Evolutionary conservation across 1,140 invertebrate species (phyloP).

Genomic region (Drosophila chauvacae): DNA sequence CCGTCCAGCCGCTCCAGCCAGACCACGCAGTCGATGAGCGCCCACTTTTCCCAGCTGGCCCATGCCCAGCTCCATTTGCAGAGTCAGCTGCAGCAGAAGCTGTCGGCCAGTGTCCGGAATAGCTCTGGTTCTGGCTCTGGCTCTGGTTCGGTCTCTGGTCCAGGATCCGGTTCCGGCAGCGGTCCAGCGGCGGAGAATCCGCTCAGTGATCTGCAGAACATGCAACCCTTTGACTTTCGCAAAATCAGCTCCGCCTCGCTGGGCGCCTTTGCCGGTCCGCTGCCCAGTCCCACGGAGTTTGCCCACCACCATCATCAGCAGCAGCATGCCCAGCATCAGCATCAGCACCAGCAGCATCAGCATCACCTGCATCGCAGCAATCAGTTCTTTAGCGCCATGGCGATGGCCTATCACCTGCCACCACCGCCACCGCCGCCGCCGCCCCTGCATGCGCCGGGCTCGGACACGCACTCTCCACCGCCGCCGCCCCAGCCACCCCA

Average conservation of each 20-base stretch:
- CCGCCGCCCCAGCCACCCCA: slow-evolving; percentile 9
- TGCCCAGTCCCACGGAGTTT: slow-evolving; percentile 75
- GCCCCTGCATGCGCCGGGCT: slow-evolving; percentile 73
- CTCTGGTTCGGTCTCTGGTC: not conserved
- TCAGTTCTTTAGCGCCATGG: slow-evolving; percentile 86
- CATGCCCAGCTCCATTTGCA: slow-evolving; percentile 86
- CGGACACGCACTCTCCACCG: slow-evolving; percentile 13
- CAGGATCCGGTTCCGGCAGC: slow-evolving; percentile 61
- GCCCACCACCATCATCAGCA: slow-evolving; percentile 69
- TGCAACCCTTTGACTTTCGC: slow-evolving; percentile 97
- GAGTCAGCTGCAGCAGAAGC: slow-evolving; percentile 85
- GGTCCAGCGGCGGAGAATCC: slow-evolving; percentile 83
- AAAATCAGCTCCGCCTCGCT: slow-evolving; percentile 88
- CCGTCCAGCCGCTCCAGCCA: slow-evolving; percentile 20
- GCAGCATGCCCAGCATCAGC: slow-evolving; percentile 3
- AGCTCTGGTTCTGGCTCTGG: slow-evolving; percentile 49
- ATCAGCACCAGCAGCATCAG: slow-evolving; percentile 78
- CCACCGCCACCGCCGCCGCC: slow-evolving; percentile 86
- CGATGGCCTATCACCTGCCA: slow-evolving; percentile 87
- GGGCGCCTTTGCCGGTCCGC: slow-evolving; percentile 70
- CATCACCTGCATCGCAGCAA: slow-evolving; percentile 76
- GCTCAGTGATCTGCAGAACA: slow-evolving; percentile 94
- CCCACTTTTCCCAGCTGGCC: slow-evolving; percentile 85
- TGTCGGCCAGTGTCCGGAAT: slow-evolving; percentile 70
- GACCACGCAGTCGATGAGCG: slow-evolving; percentile 64